Percentiles rank a stretch among this genome's conserved stretches.
Conservation (phyloP, 2,113 vertebrate genomes). For the Trichechus manatus region DNA sequence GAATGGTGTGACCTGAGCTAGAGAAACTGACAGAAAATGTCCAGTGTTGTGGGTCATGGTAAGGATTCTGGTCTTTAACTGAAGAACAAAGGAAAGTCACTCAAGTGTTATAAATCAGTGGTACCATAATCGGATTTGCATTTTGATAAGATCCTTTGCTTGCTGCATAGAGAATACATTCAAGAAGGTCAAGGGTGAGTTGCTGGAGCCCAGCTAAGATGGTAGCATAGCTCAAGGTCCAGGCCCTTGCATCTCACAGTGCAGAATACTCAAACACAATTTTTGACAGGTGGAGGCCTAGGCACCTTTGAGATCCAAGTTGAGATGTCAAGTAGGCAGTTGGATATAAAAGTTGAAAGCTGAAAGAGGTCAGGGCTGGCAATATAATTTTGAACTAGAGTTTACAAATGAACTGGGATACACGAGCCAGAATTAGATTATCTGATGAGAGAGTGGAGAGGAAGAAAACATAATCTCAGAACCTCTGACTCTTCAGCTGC, state of each 20-base stretch:
- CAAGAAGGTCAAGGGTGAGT: neutral
- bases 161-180: neutral
- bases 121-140: neutral
- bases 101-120: neutral
- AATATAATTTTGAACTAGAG: neutral
- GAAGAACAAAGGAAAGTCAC: conserved; percentile 30
- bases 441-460: neutral
- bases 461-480: neutral
- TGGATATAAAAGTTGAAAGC: neutral
- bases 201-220: neutral
- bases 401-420: neutral
- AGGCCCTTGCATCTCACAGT: rapidly evolving
- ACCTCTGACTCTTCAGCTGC: neutral
- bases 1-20: rapidly evolving
- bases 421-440: neutral
- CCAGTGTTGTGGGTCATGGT: neutral
- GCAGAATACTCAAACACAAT: neutral
- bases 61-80: neutral
- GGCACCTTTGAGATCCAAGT: neutral
- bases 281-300: neutral
- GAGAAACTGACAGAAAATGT: neutral
- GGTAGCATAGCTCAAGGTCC: neutral
- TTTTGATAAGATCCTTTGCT: conserved; percentile 21
- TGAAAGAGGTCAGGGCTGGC: neutral
- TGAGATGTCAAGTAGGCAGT: neutral